These are phyloP conservation scores for Nesogale talazaci DNA, from an alignment of 2,113 vertebrate genomes.

Conservation along the genomic window DNA sequence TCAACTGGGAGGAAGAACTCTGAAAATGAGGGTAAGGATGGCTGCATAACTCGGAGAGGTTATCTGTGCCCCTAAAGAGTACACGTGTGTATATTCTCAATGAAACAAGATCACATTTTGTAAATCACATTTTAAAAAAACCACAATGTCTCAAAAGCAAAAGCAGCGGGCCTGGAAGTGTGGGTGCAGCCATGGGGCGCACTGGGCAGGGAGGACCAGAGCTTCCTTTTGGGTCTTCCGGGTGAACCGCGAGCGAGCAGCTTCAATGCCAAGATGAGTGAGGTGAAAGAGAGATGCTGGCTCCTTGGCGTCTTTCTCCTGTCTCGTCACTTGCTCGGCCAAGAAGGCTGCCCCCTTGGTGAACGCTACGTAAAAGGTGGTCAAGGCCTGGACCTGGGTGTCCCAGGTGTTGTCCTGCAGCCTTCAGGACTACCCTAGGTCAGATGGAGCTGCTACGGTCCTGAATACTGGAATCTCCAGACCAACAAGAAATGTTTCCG, in stretches of 20 bases:
- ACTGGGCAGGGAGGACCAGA: too few relatives aligned
- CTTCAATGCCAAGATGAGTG: too few relatives aligned
- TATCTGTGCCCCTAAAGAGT: neutral
- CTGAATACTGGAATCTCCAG: constrained; percentile 91
- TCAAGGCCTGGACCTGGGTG: neutral
- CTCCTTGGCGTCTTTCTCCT: neutral
- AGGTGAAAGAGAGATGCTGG: too few relatives aligned
- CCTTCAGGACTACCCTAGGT: constrained; percentile 86
- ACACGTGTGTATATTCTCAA: neutral
- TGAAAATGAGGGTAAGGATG: neutral
- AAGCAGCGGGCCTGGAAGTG: neutral
- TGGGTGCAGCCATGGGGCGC: too few relatives aligned
- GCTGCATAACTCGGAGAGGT: neutral
- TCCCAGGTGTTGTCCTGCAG: neutral
- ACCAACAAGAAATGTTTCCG: constrained; percentile 86
- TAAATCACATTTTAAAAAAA: too few relatives aligned
- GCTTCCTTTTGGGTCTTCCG: too few relatives aligned
- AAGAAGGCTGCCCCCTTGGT: constrained; percentile 90
- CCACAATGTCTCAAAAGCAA: neutral
- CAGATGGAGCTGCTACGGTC: constrained; percentile 93
- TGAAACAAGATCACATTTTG: neutral
- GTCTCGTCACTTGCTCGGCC: constrained; percentile 12
- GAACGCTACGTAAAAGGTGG: neutral
- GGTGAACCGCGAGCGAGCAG: too few relatives aligned
- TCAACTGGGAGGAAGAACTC: neutral